Conservation (phyloP, 2,113 vertebrate species). For the Boulengeromyrus knoepffleri region DNA sequence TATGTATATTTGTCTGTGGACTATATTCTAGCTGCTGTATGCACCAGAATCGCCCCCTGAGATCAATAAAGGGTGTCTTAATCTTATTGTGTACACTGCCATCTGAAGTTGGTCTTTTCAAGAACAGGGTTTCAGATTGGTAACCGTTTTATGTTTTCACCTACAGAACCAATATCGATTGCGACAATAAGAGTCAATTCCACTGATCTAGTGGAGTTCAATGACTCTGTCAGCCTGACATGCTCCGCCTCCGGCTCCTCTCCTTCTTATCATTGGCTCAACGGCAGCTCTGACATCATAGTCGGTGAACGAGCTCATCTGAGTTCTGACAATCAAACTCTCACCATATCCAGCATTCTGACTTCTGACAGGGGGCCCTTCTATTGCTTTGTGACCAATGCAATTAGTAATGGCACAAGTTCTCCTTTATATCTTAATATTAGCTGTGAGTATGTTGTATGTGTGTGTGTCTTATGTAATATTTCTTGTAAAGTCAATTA, state of each 20-base stretch:
- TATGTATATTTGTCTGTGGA: not conserved
- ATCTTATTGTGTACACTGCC: not conserved
- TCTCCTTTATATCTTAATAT: slow-evolving; percentile 36
- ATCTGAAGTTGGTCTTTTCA: not conserved
- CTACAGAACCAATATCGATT: slow-evolving; percentile 48
- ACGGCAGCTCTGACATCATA: slow-evolving; percentile 31
- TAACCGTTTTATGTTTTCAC: not conserved
- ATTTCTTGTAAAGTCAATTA: not conserved
- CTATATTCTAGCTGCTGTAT: not conserved
- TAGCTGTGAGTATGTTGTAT: slow-evolving; percentile 51
- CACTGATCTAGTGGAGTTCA: slow-evolving; percentile 51
- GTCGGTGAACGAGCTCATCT: slow-evolving; percentile 15
- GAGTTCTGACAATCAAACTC: slow-evolving; percentile 24
- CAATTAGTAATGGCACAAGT: slow-evolving; percentile 38
- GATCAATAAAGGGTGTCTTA: not conserved
- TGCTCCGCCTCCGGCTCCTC: slow-evolving; percentile 44
- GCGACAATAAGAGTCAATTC: slow-evolving; percentile 31
- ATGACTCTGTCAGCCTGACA: slow-evolving; percentile 44
- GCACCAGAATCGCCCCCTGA: not conserved
- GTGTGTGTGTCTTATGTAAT: not conserved
- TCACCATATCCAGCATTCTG: slow-evolving; percentile 41
- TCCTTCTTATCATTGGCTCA: slow-evolving; percentile 43
- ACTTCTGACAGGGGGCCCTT: slow-evolving; percentile 44
- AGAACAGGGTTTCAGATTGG: not conserved
- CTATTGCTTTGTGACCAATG: slow-evolving; percentile 49